A percentile compares a stretch with the other conserved stretches of the same genome.
These are phyloP conservation scores for Acanthurus lineatus DNA, from an alignment of 2,797 vertebrate species.

Conservation along the genomic window DNA sequence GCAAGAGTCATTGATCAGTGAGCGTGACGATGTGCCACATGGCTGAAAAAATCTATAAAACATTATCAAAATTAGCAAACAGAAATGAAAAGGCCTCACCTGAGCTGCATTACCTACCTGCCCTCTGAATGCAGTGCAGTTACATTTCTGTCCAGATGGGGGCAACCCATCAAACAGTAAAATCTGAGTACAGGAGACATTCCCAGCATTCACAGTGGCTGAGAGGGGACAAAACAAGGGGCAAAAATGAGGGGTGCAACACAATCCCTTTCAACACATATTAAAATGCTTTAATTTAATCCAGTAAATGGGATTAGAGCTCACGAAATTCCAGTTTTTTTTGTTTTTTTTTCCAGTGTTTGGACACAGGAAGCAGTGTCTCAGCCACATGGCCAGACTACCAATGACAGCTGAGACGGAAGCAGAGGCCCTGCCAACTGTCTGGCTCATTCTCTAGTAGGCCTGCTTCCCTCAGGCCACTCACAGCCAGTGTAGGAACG, in stretches of 20 bases:
- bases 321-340: constrained; percentile 16
- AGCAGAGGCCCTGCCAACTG: constrained; percentile 70
- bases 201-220: constrained; percentile 31
- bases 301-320: constrained; percentile 55
- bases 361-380: constrained; percentile 69
- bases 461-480: constrained; percentile 73
- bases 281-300: constrained; percentile 58
- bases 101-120: constrained; percentile 11
- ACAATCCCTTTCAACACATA: constrained; percentile 20
- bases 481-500: constrained; percentile 75
- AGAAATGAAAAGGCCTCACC: constrained; percentile 17
- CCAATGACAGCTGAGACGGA: constrained; percentile 74
- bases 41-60: background rate
- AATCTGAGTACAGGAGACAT: constrained; percentile 15
- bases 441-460: constrained; percentile 71
- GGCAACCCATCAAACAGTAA: constrained; percentile 58
- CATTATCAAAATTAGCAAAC: background rate
- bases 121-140: constrained; percentile 25
- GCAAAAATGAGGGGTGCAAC: background rate
- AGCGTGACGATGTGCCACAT: background rate
- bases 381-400: constrained; percentile 73
- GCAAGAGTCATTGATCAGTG: constrained; percentile 19
- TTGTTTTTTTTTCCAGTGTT: constrained; percentile 37
- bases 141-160: constrained; percentile 61
- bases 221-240: constrained; percentile 9